A percentile compares a stretch with the other conserved stretches of the same genome.
Conservation (phyloP, 2,888 invertebrate species). For the Thera obeliscata region DNA sequence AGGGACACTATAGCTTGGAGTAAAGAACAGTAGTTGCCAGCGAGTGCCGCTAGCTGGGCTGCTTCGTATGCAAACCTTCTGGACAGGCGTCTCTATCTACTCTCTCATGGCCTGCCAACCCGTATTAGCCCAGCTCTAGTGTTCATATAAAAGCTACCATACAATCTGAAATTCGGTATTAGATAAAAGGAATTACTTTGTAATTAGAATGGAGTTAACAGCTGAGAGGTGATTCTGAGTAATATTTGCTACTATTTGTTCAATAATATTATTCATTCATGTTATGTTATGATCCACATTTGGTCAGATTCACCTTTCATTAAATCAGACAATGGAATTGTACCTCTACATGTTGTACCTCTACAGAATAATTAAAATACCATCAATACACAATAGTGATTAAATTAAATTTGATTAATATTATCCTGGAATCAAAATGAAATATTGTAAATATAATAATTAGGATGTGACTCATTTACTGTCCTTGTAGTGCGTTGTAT, state of each 20-base stretch:
- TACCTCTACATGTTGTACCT: too few species aligned
- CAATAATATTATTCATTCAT: not conserved
- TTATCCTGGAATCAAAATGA: not conserved
- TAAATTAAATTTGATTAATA: not conserved
- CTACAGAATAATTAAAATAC: too few species aligned
- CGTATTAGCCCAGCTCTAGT: conserved; percentile 3
- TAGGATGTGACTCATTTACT: not conserved
- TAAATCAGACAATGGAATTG: too few species aligned
- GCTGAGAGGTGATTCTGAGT: conserved; percentile 12
- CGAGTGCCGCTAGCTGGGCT: not conserved
- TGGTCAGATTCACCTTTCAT: conserved; percentile 7
- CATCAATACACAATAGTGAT: not conserved
- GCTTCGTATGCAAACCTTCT: conserved; percentile 4
- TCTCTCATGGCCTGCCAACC: conserved; percentile 6
- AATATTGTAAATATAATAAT: not conserved
- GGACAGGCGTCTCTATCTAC: not conserved
- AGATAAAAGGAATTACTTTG: conserved; percentile 8
- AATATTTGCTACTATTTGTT: not conserved
- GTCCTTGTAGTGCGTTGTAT: not conserved
- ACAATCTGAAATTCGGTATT: conserved; percentile 15
- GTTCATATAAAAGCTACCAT: not conserved
- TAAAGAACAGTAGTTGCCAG: not conserved
- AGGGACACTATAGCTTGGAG: not conserved
- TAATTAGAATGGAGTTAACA: not conserved
- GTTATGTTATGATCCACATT: not conserved